These are phyloP conservation scores for Gymnogyps californianus DNA, from an alignment of 2,113 vertebrate genomes.

Conservation along the genomic window DNA sequence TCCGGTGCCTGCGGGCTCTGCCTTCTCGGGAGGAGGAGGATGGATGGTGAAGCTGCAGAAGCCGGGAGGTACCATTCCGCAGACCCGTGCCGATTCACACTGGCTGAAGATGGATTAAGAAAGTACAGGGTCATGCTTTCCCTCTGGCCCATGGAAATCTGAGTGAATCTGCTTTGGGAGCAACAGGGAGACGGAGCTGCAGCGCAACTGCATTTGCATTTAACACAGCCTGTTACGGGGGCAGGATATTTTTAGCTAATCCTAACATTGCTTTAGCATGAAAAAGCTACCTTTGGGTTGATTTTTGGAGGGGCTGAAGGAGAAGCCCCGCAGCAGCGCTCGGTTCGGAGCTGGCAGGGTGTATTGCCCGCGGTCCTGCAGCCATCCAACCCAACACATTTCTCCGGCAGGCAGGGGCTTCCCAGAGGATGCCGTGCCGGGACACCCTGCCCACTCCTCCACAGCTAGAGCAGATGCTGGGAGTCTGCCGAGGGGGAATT, in stretches of 20 bases:
- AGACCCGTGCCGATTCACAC: background rate
- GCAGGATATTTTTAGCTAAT: background rate
- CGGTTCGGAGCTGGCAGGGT: background rate
- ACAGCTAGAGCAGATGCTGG: background rate
- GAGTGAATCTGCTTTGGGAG: background rate
- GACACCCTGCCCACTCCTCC: background rate
- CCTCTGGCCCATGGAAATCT: background rate
- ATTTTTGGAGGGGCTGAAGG: background rate
- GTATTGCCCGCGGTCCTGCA: background rate
- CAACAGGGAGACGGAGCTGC: background rate
- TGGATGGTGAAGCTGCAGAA: background rate
- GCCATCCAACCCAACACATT: background rate
- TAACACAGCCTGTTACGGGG: background rate
- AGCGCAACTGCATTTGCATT: background rate
- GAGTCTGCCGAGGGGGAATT: background rate
- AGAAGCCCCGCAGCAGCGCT: background rate
- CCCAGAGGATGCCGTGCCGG: fast-evolving
- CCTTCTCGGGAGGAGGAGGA: background rate
- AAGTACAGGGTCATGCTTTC: background rate
- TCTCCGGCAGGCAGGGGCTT: background rate
- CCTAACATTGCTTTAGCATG: background rate
- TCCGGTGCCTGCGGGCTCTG: background rate
- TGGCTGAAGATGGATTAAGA: background rate
- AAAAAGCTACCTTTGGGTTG: background rate
- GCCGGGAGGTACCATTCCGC: background rate